Conservation (phyloP, 1,140 invertebrate species). For the Aphelinus atriplicis region DNA sequence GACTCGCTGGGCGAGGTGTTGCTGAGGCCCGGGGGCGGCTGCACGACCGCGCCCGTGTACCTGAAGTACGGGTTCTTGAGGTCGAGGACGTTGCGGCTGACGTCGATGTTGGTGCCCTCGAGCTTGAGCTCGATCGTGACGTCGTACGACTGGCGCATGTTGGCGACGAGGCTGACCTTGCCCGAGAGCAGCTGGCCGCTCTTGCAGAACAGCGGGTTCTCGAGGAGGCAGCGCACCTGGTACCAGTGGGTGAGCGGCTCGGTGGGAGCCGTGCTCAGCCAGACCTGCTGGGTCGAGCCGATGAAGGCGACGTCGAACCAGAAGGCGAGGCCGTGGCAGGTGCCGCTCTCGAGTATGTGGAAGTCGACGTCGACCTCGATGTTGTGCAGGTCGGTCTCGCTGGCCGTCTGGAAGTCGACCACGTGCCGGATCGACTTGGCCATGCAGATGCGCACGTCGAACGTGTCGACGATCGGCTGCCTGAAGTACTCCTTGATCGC, state of each 20-base stretch:
- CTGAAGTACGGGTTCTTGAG: constrained; percentile 99
- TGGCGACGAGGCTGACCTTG: constrained; percentile 87
- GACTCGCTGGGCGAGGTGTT: constrained; percentile 90
- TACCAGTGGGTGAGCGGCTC: constrained; percentile 99
- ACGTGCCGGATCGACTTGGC: constrained; percentile 93
- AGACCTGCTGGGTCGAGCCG: constrained; percentile 89
- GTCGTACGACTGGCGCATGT: constrained; percentile 98
- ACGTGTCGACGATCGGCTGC: constrained; percentile 99
- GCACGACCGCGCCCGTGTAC: constrained; percentile 87
- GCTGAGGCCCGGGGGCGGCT: constrained; percentile 88
- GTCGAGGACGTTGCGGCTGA: constrained; percentile 91
- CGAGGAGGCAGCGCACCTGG: constrained; percentile 95
- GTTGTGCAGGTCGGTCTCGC: constrained; percentile 93
- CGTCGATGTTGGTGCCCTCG: constrained; percentile 84
- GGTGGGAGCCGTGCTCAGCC: constrained; percentile 98
- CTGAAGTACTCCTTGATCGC: constrained; percentile 98
- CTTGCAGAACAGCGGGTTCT: constrained; percentile 94
- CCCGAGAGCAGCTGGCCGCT: constrained; percentile 92
- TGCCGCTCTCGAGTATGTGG: constrained; percentile 90
- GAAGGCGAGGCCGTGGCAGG: constrained; percentile 97
- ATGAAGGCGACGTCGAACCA: constrained; percentile 99
- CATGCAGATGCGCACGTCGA: constrained; percentile 97
- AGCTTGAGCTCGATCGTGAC: constrained; percentile 95
- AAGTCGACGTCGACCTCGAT: constrained; percentile 97
- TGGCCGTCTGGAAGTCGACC: constrained; percentile 94